Base-by-base conservation (phyloP, 2,797 vertebrate species). In the Pantherophis vulpinus region DNA sequence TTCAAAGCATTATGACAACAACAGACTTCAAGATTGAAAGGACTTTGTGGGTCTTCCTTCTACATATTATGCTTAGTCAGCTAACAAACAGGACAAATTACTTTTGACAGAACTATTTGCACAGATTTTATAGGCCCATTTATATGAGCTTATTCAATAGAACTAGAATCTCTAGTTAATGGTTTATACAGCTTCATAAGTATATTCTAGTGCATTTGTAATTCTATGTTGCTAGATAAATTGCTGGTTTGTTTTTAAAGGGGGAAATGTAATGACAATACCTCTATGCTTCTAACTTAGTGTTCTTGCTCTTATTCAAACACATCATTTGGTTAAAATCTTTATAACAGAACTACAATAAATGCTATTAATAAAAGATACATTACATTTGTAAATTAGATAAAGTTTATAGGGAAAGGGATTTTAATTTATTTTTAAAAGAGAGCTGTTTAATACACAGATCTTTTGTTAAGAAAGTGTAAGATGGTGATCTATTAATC, bases 291-390 rank as follows among this genome's bases (percentile, higher is more conserved):
- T 89, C 93, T 63, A 94, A 2, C 0, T 70, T 14, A 63, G 89
- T 42, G 93, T 96, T 96, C 94, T 93, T 95, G 94, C 87, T 95
- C 89, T 56, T 88, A 83, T 95, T 95, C 96, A 95, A 94, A 70
- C 56, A 95, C 90, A 54, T 93, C 97, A 91, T 95, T 96, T 94
- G 25, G 51, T 23, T 95, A 94, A 94, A 91, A 93, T 94, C 88
- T 93, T 79, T n/a, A 61, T 58, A 91, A 32, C 14, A 5, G 29
- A 55, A 95, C 93, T 95, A 83, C 95, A 83, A 90, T 92, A 95
- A 96, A 90, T 96, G 79, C 66, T 91, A 95, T 93, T 96, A 94
- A 93, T 2, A 56, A 20, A 66, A 13, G 11, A 7, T 59, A 83
- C 27, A 11, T 54, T 88, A 37, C 42, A 88, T 18, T n/a, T 87